These are phyloP conservation scores for Hystrix brachyura DNA, from an alignment of 2,113 vertebrate genomes.

Conservation along the genomic window DNA sequence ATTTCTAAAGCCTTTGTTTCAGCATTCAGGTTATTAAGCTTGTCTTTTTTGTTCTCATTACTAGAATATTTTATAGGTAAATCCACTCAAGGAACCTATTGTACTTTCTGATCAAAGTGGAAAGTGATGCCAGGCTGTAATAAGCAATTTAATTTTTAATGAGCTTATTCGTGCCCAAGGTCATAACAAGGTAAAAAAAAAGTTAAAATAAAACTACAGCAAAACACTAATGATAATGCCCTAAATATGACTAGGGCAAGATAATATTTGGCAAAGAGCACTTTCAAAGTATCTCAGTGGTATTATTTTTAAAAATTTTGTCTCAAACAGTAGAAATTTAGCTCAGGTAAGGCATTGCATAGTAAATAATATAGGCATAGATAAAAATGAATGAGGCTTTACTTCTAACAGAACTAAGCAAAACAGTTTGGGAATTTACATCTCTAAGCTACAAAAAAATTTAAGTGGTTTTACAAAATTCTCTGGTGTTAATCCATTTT, in stretches of 20 bases:
- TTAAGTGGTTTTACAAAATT: conserved; percentile 72
- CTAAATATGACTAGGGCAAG: conserved; percentile 78
- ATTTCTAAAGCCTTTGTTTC: conserved; percentile 82
- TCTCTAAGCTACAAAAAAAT: conserved; percentile 61
- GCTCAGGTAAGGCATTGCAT: conserved; percentile 78
- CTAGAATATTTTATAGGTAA: conserved; percentile 86
- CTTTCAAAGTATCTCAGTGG: conserved; percentile 66
- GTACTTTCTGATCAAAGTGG: conserved; percentile 89
- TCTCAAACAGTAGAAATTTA: conserved; percentile 79
- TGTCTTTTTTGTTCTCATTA: conserved; percentile 85
- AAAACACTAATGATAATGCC: conserved; percentile 84
- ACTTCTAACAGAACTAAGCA: conserved; percentile 75
- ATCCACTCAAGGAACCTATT: conserved; percentile 85
- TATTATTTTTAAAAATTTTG: conserved; percentile 76
- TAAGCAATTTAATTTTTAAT: conserved; percentile 93
- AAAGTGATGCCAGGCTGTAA: conserved; percentile 88
- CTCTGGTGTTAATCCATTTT: conserved; percentile 68
- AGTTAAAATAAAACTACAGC: conserved; percentile 81
- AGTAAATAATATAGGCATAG: conserved; percentile 83
- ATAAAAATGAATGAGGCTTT: conserved; percentile 84
- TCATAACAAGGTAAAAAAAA: conserved; percentile 85
- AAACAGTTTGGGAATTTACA: conserved; percentile 81
- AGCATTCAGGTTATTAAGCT: conserved; percentile 84
- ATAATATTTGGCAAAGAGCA: conserved; percentile 81
- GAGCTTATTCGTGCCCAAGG: conserved; percentile 86